Base-by-base conservation (phyloP, 1,140 invertebrate species). In the Drosophila suzukii region DNA sequence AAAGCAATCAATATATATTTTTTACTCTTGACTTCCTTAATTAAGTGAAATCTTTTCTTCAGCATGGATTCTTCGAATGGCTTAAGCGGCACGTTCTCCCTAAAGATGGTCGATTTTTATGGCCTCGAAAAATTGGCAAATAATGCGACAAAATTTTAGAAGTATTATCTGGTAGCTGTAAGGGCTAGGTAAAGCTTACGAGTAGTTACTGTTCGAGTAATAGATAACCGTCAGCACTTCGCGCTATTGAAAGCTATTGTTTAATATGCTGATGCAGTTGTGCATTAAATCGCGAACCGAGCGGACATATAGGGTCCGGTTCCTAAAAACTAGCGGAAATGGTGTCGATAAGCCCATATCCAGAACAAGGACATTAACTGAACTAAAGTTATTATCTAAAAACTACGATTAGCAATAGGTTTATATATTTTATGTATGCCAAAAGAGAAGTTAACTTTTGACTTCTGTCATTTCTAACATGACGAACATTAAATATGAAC, bases 401-500 rank as follows among this genome's bases (percentile, higher is more conserved):
- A 17, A 4, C 5, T 17, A 20, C 20, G 20, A 20, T 2, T 20
- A 20, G 20, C 20, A 34, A 3, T 32, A 15, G 3, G 4, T 4
- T 2, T 10, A 10, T 30, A 15, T 27, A 34, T 10, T 30, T 32
- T 53, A 17, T 4, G 10, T 30, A 30, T 50, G 30, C 15, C 11
- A 47, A 15, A 1, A 6, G 11, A 13, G 6, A 49, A 32, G 13
- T 49, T 30, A 0, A 15, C 8, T 34, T 34, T 34, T 5, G 8
- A 11, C 17, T 30, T n/a, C 6, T 32, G 47, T 50, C 47, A 11
- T 10, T 50, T 24, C 15, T 27, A 36, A 43, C 6, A 75, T 76
- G 73, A 20, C 39, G 30, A 56, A 39, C 2, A 76, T 54, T 53
- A 76, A 67, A 76, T 76, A 76, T 44, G 54, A 76, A 12, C 17